These are phyloP conservation scores for Cydia fagiglandana DNA, from an alignment of 1,140 invertebrate species.

Conservation along the genomic window DNA sequence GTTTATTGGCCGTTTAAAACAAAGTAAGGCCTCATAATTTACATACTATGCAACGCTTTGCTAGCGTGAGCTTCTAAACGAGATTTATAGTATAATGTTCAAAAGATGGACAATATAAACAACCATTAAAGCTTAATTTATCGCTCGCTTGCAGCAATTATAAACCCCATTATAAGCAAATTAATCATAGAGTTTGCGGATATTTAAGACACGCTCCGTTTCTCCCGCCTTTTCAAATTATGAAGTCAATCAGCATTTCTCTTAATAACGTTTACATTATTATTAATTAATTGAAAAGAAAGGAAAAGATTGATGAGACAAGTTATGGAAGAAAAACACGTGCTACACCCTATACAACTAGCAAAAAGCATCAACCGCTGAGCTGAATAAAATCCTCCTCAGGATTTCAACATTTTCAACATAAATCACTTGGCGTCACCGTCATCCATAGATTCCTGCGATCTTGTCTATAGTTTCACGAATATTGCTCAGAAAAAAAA, in stretches of 20 bases:
- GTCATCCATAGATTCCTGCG: too few relatives aligned
- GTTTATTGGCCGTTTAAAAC: neutral
- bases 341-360: too few relatives aligned
- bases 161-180: conserved; percentile 1
- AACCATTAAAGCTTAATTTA: conserved; percentile 25
- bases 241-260: neutral
- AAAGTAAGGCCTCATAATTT: neutral
- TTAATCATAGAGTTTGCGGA: conserved; percentile 15
- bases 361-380: too few relatives aligned
- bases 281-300: neutral
- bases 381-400: too few relatives aligned
- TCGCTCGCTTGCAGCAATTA: conserved; percentile 19
- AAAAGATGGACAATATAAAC: conserved; percentile 16
- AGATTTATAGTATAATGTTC: conserved; percentile 12
- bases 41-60: neutral
- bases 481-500: too few relatives aligned
- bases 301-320: neutral
- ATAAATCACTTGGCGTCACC: too few relatives aligned
- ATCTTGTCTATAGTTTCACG: too few relatives aligned
- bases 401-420: too few relatives aligned
- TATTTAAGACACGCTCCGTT: neutral
- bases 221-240: neutral
- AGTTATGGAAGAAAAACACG: too few relatives aligned
- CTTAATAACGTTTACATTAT: neutral
- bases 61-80: neutral